Conservation (phyloP, 2,888 invertebrate species). For the Drosophila paucipuncta region DNA sequence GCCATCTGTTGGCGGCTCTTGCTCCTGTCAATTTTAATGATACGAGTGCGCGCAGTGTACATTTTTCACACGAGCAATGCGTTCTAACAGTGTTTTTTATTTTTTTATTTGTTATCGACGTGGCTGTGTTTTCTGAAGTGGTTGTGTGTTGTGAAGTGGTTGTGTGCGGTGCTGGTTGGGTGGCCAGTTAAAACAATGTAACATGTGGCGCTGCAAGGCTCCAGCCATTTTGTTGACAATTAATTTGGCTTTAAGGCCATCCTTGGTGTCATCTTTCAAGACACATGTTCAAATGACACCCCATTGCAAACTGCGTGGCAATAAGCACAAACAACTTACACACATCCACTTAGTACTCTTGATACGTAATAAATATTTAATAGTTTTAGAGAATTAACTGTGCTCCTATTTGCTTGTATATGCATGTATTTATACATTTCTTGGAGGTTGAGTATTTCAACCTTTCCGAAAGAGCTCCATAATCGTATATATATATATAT, state of each 20-base stretch:
- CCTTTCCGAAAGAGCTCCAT: background rate
- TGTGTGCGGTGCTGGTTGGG: background rate
- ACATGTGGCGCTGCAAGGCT: constrained; percentile 47
- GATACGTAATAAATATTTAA: constrained; percentile 2
- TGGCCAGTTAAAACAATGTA: constrained; percentile 60
- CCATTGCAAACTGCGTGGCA: background rate
- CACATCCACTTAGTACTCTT: constrained; percentile 47
- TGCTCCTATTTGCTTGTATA: background rate
- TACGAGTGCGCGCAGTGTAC: constrained; percentile 44
- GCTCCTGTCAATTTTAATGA: constrained; percentile 75
- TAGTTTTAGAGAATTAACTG: background rate
- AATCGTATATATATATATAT: background rate
- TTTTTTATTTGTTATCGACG: background rate
- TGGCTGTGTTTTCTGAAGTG: constrained; percentile 4
- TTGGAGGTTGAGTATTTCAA: background rate
- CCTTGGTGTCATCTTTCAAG: constrained; percentile 64
- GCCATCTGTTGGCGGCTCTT: constrained; percentile 61
- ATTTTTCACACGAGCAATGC: constrained; percentile 36
- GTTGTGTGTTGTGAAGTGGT: background rate
- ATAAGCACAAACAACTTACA: constrained; percentile 12
- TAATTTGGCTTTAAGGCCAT: constrained; percentile 70
- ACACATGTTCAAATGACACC: constrained; percentile 33
- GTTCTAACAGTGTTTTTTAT: background rate
- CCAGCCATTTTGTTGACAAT: constrained; percentile 72
- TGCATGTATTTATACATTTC: background rate